Evolutionary conservation across 1,140 invertebrate species (phyloP), one percentile per base, ranked within the genome.

Genomic region (Carcinoscorpius rotundicauda): DNA sequence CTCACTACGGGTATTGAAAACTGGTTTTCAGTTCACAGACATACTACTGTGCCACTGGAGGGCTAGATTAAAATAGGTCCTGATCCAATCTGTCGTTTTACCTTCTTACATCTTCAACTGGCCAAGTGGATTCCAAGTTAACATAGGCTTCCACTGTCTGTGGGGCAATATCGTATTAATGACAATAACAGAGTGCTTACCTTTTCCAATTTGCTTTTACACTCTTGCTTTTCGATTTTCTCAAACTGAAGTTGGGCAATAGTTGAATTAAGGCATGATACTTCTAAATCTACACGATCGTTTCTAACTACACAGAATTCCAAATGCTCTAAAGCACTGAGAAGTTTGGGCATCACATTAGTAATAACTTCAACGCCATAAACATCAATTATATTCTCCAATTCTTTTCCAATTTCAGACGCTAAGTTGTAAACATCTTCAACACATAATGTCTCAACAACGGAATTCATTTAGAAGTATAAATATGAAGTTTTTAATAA

Each of bases 341-440:
- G 93, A 49, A 98, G 93, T 81, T 93, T 96, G 49, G 93, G 92
- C 85, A 97, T 92, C 8, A 97, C 80, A 72, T 86, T 83, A 55
- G 87, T 90, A 58, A 88, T 90, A 58, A 88, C 85, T 72, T 97
- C 93, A 62, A 87, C 84, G 64, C 95, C 94, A 79, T 86, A 93
- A 67, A 81, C 82, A 77, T 96, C 91, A 73, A 97, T 97, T 61
- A 98, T 85, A 77, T 90, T 89, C 77, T 98, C 93, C 74, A 97
- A 97, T 81, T 98, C 93, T 78, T 94, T 93, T 58, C 94, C 95
- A 77, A 98, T 97, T 71, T 92, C 92, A n/a, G 91, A 89, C 6
- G 94, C 95, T 73, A 97, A 84, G 76, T 97, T 93, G 75, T 97
- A 98, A 59, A 98, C 95, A 81, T 98, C 93, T 64, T 95, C 89